A percentile compares a stretch with the other conserved stretches of the same genome.
phyloP scores from a whole-genome alignment of 2,888 invertebrate genomes.

The Heliconius hortense region DNA sequence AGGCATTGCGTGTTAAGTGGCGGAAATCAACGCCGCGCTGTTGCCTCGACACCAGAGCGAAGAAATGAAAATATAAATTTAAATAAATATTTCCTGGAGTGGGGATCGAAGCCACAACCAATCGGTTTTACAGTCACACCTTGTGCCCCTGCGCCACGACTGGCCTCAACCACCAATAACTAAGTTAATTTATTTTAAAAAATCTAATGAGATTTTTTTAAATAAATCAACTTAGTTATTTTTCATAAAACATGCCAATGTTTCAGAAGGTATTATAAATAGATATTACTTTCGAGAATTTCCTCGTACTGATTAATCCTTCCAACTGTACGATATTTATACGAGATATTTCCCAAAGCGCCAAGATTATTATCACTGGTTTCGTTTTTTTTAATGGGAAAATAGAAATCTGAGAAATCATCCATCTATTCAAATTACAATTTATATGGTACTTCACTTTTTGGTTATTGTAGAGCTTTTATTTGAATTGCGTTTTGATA shows the following conservation, averaged over 20 bases:
- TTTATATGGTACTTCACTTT: neutral
- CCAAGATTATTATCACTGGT: constrained; percentile 23
- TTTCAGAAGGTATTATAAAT: neutral
- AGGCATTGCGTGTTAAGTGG: too few relatives aligned
- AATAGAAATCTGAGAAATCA: constrained; percentile 19
- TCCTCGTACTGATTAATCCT: constrained; percentile 27
- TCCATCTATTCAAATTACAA: neutral
- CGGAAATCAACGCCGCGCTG: too few relatives aligned
- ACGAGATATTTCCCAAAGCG: constrained; percentile 30
- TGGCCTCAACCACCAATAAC: too few relatives aligned
- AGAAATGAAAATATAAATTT: too few relatives aligned
- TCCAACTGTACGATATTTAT: constrained; percentile 27
- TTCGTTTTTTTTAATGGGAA: constrained; percentile 7
- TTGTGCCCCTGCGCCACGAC: too few relatives aligned
- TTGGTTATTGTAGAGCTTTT: neutral
- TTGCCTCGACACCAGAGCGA: too few relatives aligned
- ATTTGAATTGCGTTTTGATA: constrained; percentile 8
- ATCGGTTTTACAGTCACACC: too few relatives aligned
- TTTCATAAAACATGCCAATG: neutral
- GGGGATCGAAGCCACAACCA: too few relatives aligned
- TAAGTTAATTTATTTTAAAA: too few relatives aligned
- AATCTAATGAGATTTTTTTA: too few relatives aligned
- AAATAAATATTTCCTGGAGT: too few relatives aligned
- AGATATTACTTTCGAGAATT: constrained; percentile 1
- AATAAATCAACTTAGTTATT: too few relatives aligned